Base-by-base conservation (phyloP, 1,140 invertebrate genomes). In the Babylonia areolata region DNA sequence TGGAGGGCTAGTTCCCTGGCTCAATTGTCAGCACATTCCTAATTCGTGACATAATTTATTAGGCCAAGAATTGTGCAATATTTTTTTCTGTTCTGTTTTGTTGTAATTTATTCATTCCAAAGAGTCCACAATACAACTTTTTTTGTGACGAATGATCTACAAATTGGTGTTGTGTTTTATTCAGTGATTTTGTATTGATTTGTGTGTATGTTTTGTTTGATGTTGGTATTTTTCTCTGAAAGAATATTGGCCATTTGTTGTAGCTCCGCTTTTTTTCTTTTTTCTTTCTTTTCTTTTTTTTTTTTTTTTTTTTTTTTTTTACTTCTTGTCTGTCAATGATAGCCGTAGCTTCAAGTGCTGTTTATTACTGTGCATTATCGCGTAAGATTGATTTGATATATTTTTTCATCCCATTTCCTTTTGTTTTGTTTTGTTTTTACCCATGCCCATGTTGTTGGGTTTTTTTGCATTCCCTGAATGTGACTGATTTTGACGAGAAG, bases 61-160 rank as follows among this genome's bases (percentile, higher is more conserved):
- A 6, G n/a, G 46, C 17, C 9, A 51, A 51, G 46, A 64, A 20
- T 64, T 64, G 58, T 64, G 58, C 58, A 64, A 64, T 64, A 64
- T 64, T 64, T 64, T 64, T 5, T 64, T 64, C 58, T 23, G n/a
- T n/a, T n/a, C n/a, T n/a, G n/a, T n/a, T n/a, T n/a, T 64, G 12
- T 64, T 64, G 58, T n/a, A 28, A 64, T 64, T 64, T 64, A 28
- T 64, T 64, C 58, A 64, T 64, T 64, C 58, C 58, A 64, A 64
- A 64, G 58, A 64, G 20, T n/a, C 58, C 58, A 51, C 46, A 51
- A 51, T 51, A n/a, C n/a, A 17, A 51, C 46, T 12, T 51, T 9
- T 51, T 51, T 51, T 51, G 46, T 51, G 17, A 51, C 9, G 17
- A 51, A 17, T 51, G 17, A 51, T 51, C 46, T 51, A 51, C 46